Conservation (phyloP, 2,888 invertebrate genomes). For the Lasioglossum morio region DNA sequence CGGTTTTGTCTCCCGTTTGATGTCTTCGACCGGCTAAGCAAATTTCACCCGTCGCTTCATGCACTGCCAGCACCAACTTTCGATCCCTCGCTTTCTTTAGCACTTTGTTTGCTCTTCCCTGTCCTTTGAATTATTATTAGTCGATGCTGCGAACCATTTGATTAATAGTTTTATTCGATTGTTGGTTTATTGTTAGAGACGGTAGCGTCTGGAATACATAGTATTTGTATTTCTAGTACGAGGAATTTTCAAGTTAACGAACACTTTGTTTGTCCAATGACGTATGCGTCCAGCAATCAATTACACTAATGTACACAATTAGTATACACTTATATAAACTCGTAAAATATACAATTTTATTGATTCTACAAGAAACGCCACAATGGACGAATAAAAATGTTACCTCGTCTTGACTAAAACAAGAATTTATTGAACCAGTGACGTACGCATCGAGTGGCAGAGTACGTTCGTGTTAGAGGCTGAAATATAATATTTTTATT, state of each 20-base stretch:
- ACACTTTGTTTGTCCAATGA: not conserved
- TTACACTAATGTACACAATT: not conserved
- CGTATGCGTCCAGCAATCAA: not conserved
- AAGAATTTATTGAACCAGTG: not conserved
- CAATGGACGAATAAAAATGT: not conserved
- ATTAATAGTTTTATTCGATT: not conserved
- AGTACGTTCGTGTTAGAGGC: not conserved
- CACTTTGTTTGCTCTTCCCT: not conserved
- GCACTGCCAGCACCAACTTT: not conserved
- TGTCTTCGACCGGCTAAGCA: constrained; percentile 16
- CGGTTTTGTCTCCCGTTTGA: constrained; percentile 33
- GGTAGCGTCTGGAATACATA: not conserved
- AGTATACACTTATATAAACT: not conserved
- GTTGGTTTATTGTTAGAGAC: not conserved
- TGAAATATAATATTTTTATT: not conserved
- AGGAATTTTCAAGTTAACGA: not conserved
- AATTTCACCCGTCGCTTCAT: constrained; percentile 35
- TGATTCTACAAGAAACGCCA: not conserved
- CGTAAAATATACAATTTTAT: not conserved
- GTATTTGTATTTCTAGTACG: not conserved
- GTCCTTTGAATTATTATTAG: not conserved
- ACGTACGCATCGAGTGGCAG: not conserved
- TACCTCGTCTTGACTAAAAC: not conserved
- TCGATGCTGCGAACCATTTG: too few species aligned
- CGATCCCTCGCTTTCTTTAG: not conserved